Evolutionary conservation across 2,797 vertebrate genomes (phyloP), one percentile per base, ranked within the genome.

Genomic region (Erithacus rubecula): DNA sequence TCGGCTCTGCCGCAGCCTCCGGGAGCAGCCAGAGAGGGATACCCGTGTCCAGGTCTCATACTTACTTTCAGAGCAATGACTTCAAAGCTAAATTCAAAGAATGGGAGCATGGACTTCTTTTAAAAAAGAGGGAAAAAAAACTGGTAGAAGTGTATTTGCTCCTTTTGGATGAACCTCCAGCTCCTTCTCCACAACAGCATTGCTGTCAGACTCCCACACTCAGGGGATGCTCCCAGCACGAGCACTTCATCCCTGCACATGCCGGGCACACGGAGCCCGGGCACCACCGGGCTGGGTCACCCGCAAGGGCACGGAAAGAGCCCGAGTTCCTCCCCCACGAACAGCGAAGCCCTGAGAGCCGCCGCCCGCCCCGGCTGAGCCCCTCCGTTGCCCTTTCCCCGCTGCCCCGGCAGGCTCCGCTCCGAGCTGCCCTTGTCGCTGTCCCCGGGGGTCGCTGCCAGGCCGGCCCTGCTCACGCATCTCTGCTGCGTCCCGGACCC

Each of bases 21-120:
- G 4, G 49, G 27, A 51, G 16, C 29, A 52, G 51, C 1, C 69
- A 9, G 7, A 29, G 29, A 41, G 21, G 12, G 16, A 32, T 6
- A 30, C 14, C 36, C 8, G 0, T 12, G 18, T 30, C n/a, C 51
- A 4, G 0, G 0, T 17, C 58, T 84, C 24, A 6, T 0, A 0
- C 5, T 46, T 14, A 2, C 2, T 27, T 69, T 55, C 11, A 20
- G 36, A 39, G 18, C 23, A 27, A 81, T 43, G 37, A 36, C 12
- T 36, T 83, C 43, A 64, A 60, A 79, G 26, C 3, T 10, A 16
- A 91, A 44, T 34, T 69, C 19, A 43, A 88, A 80, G 47, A 72
- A 77, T 3, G 15, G 58, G 43, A 82, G 16, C 26, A 29, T 27
- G 32, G 56, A 37, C 19, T 32, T 60, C 0, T 4, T 29, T 52